Conservation (phyloP, 2,888 invertebrate species). For the Cerastis leucographa region DNA sequence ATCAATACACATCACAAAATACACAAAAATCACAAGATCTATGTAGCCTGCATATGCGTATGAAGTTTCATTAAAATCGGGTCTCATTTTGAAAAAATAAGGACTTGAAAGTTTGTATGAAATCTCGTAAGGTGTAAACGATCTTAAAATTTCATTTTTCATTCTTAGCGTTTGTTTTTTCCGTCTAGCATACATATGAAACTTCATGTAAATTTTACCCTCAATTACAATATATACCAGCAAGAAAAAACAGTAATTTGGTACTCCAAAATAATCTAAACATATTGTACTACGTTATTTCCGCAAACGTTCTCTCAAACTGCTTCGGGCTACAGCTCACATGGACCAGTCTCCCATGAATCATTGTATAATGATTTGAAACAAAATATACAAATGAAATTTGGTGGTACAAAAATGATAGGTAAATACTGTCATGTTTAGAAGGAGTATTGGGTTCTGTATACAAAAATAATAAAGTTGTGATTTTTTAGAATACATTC, state of each 20-base stretch:
- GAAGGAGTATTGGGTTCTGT: constrained; percentile 67
- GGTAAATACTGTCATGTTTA: constrained; percentile 16
- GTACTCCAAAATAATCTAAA: constrained; percentile 34
- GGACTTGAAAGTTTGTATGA: too few species aligned
- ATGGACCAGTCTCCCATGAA: constrained; percentile 81
- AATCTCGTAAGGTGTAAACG: too few species aligned
- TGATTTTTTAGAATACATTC: not conserved
- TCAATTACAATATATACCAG: constrained; percentile 14
- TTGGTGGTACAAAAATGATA: constrained; percentile 39
- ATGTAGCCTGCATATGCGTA: too few species aligned
- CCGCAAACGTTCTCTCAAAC: constrained; percentile 75
- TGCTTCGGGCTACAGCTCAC: constrained; percentile 83
- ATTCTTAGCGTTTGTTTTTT: too few species aligned
- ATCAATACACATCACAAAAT: too few species aligned
- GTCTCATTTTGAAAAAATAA: too few species aligned
- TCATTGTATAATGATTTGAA: constrained; percentile 82
- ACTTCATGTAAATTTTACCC: not conserved
- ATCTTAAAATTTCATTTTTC: too few species aligned
- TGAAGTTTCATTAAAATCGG: too few species aligned
- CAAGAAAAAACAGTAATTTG: constrained; percentile 8
- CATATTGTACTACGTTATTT: constrained; percentile 70
- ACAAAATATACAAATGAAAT: constrained; percentile 74
- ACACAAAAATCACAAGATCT: too few species aligned
- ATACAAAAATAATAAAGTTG: constrained; percentile 2
- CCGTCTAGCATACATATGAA: too few species aligned